A percentile compares a stretch with the other conserved stretches of the same genome.
These are phyloP conservation scores for Ceyx margarethae DNA, from an alignment of 2,113 vertebrate genomes.

Conservation along the genomic window DNA sequence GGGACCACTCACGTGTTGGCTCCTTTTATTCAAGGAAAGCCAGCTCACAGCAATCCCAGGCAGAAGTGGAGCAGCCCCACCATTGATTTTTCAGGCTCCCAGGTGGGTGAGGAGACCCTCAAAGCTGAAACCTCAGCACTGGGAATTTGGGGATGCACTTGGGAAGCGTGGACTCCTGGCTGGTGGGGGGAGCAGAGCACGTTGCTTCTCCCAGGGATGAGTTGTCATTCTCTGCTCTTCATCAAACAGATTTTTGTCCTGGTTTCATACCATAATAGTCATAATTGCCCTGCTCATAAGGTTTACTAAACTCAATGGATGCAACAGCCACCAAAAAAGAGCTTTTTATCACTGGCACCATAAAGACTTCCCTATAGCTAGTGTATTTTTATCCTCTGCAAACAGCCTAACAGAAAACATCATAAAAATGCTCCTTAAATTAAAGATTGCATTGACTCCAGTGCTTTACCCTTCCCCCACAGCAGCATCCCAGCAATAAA, in stretches of 20 bases:
- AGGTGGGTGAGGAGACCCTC: not conserved
- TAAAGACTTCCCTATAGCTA: not conserved
- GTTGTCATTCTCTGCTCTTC: not conserved
- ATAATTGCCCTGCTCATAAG: not conserved
- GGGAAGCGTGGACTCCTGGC: not conserved
- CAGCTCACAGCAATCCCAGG: not conserved
- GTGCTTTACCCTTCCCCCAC: not conserved
- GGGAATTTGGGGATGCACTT: not conserved
- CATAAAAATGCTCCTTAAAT: constrained; percentile 38
- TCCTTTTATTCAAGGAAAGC: not conserved
- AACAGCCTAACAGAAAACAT: not conserved
- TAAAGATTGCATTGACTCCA: not conserved
- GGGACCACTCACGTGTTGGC: not conserved
- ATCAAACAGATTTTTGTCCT: not conserved
- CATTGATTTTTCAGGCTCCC: not conserved
- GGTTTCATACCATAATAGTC: not conserved
- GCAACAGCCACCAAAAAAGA: not conserved
- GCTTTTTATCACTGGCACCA: not conserved
- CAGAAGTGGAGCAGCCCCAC: accelerated
- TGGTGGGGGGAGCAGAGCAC: not conserved
- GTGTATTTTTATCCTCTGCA: not conserved
- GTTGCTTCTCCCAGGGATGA: not conserved
- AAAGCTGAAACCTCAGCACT: not conserved
- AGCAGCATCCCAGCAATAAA: not conserved
- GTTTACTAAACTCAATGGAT: not conserved